Conservation (phyloP, 2,888 invertebrate genomes). For the Athripsodes cinereus region DNA sequence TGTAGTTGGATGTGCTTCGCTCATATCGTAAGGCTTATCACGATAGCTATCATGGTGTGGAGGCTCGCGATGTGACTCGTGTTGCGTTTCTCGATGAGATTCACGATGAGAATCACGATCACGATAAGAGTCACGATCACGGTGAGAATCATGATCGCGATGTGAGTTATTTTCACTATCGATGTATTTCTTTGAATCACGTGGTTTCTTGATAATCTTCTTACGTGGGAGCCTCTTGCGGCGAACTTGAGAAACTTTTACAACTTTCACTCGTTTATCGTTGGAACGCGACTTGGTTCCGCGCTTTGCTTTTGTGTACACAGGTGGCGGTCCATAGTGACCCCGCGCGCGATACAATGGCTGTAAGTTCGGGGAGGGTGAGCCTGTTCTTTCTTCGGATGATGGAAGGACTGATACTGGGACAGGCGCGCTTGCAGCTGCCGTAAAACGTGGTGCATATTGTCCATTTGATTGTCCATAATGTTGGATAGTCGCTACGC, state of each 20-base stretch:
- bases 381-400: conserved; percentile 36
- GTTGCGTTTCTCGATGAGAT: neutral
- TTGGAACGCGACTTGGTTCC: conserved; percentile 3
- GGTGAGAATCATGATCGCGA: too few relatives aligned
- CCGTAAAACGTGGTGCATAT: conserved; percentile 34
- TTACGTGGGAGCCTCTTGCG: conserved; percentile 40
- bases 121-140: neutral
- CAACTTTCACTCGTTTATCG: conserved; percentile 39
- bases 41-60: conserved; percentile 35
- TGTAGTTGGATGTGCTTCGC: conserved; percentile 35
- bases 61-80: neutral
- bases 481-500: conserved; percentile 33
- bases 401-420: conserved; percentile 38
- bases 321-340: conserved; percentile 41
- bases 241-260: conserved; percentile 39
- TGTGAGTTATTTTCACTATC: conserved; percentile 28
- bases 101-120: too few relatives aligned
- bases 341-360: conserved; percentile 46
- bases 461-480: conserved; percentile 28
- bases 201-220: conserved; percentile 34
- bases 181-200: conserved; percentile 29
- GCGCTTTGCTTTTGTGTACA: conserved; percentile 3
- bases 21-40: conserved; percentile 48
- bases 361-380: conserved; percentile 37
- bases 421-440: conserved; percentile 37